These are phyloP conservation scores for Campopleginae sp. DNA, from an alignment of 2,888 invertebrate genomes.

Conservation along the genomic window DNA sequence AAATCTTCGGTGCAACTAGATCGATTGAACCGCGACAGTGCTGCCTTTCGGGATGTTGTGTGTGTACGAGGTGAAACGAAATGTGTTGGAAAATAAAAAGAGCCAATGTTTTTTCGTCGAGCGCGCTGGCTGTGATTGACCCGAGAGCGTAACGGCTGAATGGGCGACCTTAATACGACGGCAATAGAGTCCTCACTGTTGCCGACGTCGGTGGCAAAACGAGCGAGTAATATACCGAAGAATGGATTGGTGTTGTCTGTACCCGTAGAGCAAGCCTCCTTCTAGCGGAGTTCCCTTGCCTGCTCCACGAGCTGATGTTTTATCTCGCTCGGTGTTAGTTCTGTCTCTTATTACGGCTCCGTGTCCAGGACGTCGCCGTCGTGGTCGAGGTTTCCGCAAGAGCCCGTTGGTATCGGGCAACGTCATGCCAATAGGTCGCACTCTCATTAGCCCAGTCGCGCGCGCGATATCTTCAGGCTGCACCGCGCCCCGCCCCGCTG, in stretches of 20 bases:
- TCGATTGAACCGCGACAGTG: not conserved
- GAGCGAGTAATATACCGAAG: slow-evolving; percentile 31
- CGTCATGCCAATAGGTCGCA: slow-evolving; percentile 81
- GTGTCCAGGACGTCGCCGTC: slow-evolving; percentile 62
- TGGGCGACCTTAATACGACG: slow-evolving; percentile 42
- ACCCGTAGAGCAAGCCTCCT: slow-evolving; percentile 56
- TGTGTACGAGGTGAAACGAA: not conserved
- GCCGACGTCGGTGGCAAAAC: slow-evolving; percentile 56
- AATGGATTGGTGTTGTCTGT: not conserved
- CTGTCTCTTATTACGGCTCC: slow-evolving; percentile 23
- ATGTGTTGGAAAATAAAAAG: not conserved
- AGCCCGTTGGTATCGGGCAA: slow-evolving; percentile 64
- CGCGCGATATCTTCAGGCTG: slow-evolving; percentile 75
- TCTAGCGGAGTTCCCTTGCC: slow-evolving; percentile 33
- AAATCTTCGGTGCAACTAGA: not conserved
- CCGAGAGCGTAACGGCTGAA: slow-evolving; percentile 31
- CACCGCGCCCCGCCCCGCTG: slow-evolving; percentile 60
- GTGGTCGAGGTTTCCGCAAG: slow-evolving; percentile 56
- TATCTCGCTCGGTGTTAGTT: not conserved
- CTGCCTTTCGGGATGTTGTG: slow-evolving; percentile 5
- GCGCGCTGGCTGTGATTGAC: slow-evolving; percentile 25
- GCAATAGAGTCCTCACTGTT: slow-evolving; percentile 61
- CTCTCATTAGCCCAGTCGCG: slow-evolving; percentile 83
- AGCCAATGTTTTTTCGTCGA: slow-evolving; percentile 22
- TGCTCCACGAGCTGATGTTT: slow-evolving; percentile 60